Evolutionary conservation across 2,113 vertebrate genomes (phyloP).

Genomic region (Coracopsis vasa): DNA sequence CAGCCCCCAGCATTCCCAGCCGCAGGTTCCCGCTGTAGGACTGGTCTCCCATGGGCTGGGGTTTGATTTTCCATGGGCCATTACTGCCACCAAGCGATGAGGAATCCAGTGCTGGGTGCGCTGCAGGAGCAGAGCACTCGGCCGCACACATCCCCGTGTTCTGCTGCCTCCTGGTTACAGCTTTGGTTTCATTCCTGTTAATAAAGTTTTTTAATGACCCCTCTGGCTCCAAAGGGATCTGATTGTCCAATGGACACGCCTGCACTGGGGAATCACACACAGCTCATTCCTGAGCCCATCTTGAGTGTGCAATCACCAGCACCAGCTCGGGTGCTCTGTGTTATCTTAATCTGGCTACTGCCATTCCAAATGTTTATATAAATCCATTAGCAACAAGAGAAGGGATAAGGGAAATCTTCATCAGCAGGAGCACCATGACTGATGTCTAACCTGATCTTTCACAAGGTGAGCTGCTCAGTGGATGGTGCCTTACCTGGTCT

Average conservation of each 20-base stretch:
- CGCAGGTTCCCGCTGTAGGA: rapidly evolving
- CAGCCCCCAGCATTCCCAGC: background rate
- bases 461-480: background rate
- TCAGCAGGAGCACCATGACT: background rate
- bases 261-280: background rate
- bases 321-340: background rate
- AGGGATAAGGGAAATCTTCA: background rate
- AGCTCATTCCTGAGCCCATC: background rate
- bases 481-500: background rate
- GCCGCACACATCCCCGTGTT: background rate
- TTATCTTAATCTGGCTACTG: background rate
- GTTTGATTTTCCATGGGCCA: background rate
- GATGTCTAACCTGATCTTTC: background rate
- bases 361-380: background rate
- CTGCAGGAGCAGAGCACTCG: background rate
- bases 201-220: background rate
- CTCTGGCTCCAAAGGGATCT: background rate
- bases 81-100: background rate
- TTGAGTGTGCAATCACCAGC: background rate
- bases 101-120: background rate
- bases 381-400: background rate
- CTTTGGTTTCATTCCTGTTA: background rate
- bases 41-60: background rate
- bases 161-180: background rate
- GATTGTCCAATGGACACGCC: background rate